Base-by-base conservation (phyloP, 2,888 invertebrate species). In the Dasypolia templi region DNA sequence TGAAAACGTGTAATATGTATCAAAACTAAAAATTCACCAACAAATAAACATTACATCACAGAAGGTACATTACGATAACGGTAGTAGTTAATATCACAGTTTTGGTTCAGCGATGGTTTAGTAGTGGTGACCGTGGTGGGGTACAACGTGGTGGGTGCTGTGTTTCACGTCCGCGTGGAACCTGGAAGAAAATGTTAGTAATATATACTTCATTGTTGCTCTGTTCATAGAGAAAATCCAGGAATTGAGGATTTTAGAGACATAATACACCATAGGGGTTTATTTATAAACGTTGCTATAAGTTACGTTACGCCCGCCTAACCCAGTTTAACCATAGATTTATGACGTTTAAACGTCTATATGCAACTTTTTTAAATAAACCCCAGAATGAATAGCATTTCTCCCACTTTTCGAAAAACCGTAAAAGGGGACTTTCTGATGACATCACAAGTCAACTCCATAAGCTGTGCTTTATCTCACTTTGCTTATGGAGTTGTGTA, bases 151-250 rank as follows among this genome's bases (percentile, higher is more conserved):
- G 86, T 95, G 94, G 66, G 94, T 95, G 86, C 91, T 91, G 90
- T 93, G 92, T 79, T 95, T 95, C 74, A 95, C 94, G 71, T 93
- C 92, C 53, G 95, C 95, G 80, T 95, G 94, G 91, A 95, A 95
- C 71, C 95, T 95, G 92, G n/a, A 88, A 89, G 63, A 63, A 58
- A 32, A 19, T 7, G 32, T 12, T 2, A 35, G 5, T n/a, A 7
- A 46, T 46, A n/a, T 0, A 29, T 9, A 44, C 22, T n/a, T n/a
- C 5, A n/a, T 51, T 4, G 22, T 14, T 63, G 22, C 42, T n/a
- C 3, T n/a, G 9, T 22, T 22, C 14, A 22, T 42, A 29, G 6
- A 42, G n/a, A 17, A n/a, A 42, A 64, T 11, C 3, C 12, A 67
- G 6, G 2, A 0, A 6, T 29, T 32, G 7, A 44, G 29, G 17